A percentile compares a stretch with the other conserved stretches of the same genome.
These are phyloP conservation scores for Bruchidius siliquastri DNA, from an alignment of 2,888 invertebrate species.

Conservation along the genomic window DNA sequence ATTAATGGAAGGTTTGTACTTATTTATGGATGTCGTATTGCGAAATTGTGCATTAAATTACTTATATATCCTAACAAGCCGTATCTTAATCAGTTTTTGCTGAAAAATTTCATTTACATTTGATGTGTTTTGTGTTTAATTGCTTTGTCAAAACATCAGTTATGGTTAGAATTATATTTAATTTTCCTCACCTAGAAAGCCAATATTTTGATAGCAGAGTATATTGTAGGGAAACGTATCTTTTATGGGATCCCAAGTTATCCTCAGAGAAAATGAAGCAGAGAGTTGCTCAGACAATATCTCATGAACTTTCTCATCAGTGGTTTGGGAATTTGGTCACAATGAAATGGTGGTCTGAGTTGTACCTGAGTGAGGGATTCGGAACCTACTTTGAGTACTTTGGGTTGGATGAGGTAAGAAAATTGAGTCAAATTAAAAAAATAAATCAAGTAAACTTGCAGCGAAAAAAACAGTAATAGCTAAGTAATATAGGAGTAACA, in stretches of 20 bases:
- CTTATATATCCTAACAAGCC: too few relatives aligned
- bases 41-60: not conserved
- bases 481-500: too few relatives aligned
- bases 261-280: slow-evolving; percentile 58
- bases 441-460: too few relatives aligned
- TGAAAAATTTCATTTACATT: too few relatives aligned
- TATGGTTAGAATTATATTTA: too few relatives aligned
- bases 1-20: slow-evolving; percentile 64
- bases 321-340: slow-evolving; percentile 79
- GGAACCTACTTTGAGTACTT: slow-evolving; percentile 71
- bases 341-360: slow-evolving; percentile 69
- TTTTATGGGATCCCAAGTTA: slow-evolving; percentile 48
- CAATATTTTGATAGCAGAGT: not conserved
- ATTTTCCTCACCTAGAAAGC: not conserved
- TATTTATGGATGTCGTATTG: not conserved
- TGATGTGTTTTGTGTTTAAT: too few relatives aligned
- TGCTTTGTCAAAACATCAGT: too few relatives aligned
- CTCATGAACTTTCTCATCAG: slow-evolving; percentile 77
- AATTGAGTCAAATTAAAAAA: too few relatives aligned
- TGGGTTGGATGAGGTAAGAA: slow-evolving; percentile 25
- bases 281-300: slow-evolving; percentile 60
- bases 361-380: slow-evolving; percentile 73
- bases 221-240: slow-evolving; percentile 58
- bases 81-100: too few relatives aligned
- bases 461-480: too few relatives aligned